Evolutionary conservation across 2,888 invertebrate genomes (phyloP), one percentile per base, ranked within the genome.

Genomic region (Clusia tigrina): DNA sequence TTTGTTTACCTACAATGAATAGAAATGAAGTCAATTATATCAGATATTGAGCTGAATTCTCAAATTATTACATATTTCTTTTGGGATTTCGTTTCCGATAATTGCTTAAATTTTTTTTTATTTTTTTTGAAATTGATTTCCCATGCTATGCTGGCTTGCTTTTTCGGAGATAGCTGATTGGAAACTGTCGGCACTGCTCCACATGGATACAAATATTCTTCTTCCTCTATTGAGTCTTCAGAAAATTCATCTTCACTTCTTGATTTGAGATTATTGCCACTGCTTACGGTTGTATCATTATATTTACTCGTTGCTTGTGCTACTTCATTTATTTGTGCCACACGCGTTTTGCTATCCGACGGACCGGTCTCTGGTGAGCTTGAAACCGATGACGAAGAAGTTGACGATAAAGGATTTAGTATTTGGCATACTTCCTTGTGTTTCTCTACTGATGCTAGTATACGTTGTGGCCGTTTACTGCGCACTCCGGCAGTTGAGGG

Each of bases 61-160:
- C 12, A 12, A 42, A 12, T 42, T 3, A 42, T 42, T 42, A 42
- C 42, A 6, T 37, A 23, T n/a, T 59, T 53, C 22, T 38, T 23
- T 18, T 24, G 18, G 17, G 10, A n/a, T n/a, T 20, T 48, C 6
- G 20, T 15, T 20, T 20, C 15, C 15, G 48, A 20, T 20, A 9
- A 5, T 48, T 22, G 6, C 32, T 12, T 17, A 12, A 68, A 22
- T 32, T 67, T 71, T 62, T 74, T 73, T 22, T 68, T 74, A 55
- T 70, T 76, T 67, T 67, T 89, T 79, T 90, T 90, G 74, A 94
- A 86, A 67, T 93, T 90, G 68, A 94, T 93, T 86, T 94, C 93
- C 93, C 94, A 93, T 67, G 93, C 93, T 72, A 93, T 92, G 79
- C 93, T 92, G 79, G 90, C 90, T 74, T 92, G 88, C 85, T 92